phyloP scores from a whole-genome alignment of 2,888 invertebrate species.

The Xestia c-nigrum region DNA sequence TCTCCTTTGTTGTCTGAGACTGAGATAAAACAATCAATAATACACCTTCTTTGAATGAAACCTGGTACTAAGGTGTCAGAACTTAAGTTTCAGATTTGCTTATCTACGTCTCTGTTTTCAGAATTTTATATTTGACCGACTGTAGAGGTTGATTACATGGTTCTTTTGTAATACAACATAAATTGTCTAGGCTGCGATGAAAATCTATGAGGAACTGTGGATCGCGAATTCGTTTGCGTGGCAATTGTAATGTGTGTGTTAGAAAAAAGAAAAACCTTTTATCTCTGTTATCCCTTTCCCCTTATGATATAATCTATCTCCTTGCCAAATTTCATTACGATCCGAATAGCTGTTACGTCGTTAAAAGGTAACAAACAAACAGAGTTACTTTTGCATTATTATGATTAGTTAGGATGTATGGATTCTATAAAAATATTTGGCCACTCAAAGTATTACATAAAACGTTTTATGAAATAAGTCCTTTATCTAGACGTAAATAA shows the following conservation, averaged over 20 bases:
- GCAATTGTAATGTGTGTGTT: no score
- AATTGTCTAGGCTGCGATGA: background rate
- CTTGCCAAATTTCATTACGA: no score
- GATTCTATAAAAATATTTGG: background rate
- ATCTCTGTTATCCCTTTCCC: no score
- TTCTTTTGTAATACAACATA: background rate
- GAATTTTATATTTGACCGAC: background rate
- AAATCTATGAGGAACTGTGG: background rate
- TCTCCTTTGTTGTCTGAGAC: slow-evolving; percentile 30
- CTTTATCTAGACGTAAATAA: slow-evolving; percentile 47
- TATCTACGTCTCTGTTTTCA: background rate
- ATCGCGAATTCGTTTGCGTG: no score
- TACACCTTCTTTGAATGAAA: background rate
- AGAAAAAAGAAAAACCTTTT: no score
- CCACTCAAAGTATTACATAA: background rate
- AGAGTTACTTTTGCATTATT: no score
- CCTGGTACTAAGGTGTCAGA: background rate
- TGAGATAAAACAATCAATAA: background rate
- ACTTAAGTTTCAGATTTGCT: background rate
- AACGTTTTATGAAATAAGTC: slow-evolving; percentile 8
- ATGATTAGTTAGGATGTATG: no score
- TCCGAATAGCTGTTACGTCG: no score
- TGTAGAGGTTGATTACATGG: background rate
- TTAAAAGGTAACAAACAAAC: no score
- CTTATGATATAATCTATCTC: no score